These are phyloP conservation scores for Leistus spinibarbis DNA, from an alignment of 2,888 invertebrate species.

Conservation along the genomic window DNA sequence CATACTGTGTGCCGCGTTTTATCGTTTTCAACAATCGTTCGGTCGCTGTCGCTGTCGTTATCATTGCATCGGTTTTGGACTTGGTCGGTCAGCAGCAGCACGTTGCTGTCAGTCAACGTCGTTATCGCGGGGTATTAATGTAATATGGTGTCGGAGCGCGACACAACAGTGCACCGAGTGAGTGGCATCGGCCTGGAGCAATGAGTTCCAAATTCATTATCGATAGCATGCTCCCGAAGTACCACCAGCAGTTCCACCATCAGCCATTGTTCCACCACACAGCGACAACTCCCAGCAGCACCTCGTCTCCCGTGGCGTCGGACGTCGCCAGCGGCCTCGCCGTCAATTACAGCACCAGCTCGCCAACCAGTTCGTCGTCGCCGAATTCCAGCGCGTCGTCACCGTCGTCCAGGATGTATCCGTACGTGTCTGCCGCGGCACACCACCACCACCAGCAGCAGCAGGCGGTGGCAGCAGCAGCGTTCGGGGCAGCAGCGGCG, in stretches of 20 bases:
- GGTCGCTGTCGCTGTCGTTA: conserved; percentile 1
- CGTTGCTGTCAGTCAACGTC: neutral
- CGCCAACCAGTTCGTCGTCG: conserved; percentile 70
- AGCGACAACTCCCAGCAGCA: conserved; percentile 64
- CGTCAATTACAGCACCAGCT: conserved; percentile 65
- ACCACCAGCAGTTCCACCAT: conserved; percentile 80
- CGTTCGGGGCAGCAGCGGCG: conserved; percentile 66
- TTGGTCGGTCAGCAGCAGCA: neutral
- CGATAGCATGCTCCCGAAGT: conserved; percentile 97
- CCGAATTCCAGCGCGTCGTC: conserved; percentile 66
- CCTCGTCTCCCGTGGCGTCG: conserved; percentile 76
- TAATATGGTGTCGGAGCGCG: conserved; percentile 48
- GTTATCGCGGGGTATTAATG: neutral
- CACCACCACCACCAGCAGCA: conserved; percentile 74
- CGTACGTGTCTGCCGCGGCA: conserved; percentile 80
- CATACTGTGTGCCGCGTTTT: conserved; percentile 10
- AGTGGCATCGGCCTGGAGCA: conserved; percentile 59
- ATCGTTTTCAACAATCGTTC: conserved; percentile 19
- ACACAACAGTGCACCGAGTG: conserved; percentile 48
- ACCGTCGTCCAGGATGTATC: conserved; percentile 84
- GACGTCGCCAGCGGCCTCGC: conserved; percentile 62
- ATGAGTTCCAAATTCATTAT: conserved; percentile 98
- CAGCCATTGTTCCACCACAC: conserved; percentile 66
- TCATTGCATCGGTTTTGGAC: neutral
- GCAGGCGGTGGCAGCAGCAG: conserved; percentile 69